Evolutionary conservation across 2,888 invertebrate genomes (phyloP), one percentile per base, ranked within the genome.

Genomic region (Eupeodes latifasciatus): DNA sequence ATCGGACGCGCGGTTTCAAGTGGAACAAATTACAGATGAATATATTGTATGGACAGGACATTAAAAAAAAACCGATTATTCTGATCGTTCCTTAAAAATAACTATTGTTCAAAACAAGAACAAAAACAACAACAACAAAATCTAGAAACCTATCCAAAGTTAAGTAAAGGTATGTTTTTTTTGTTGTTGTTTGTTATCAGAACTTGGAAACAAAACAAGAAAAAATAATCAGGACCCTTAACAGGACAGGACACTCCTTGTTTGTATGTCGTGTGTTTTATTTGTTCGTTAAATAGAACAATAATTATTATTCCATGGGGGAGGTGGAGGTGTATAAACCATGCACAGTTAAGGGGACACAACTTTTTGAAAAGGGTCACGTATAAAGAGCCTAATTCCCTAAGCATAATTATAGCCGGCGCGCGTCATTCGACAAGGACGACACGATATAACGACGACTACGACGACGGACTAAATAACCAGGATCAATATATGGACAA

Each of bases 271-370:
- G 72, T 75, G 75, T 83, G 69, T 51, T 83, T 76, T 71, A 72
- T 64, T 79, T 79, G 74, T 85, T 57, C 53, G 74, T 81, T 81
- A 85, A 88, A 85, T 81, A 87, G 80, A 88, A 85, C 75, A 66
- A 49, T 66, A 69, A 81, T 85, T 72, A 85, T 88, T 78, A 81
- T 85, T 78, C 64, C 80, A 77, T 85, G 80, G 69, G 36, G 80
- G 84, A 53, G 69, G 66, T 47, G 16, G 4, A 40, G 40, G 6
- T 27, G 27, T 9, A 40, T 40, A 40, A 61, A 49, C 53, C 69
- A 36, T 74, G 75, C 69, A 75, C 67, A 44, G 40, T 72, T 40
- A 36, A 77, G 53, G 67, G 61, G 64, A 72, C 71, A 64, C 34
- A 75, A 27, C 49, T 66, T 75, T 59, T 71, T 40, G 57, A 72